These are phyloP conservation scores for Scaptomyza hsui DNA, from an alignment of 1,140 invertebrate species.

Conservation along the genomic window DNA sequence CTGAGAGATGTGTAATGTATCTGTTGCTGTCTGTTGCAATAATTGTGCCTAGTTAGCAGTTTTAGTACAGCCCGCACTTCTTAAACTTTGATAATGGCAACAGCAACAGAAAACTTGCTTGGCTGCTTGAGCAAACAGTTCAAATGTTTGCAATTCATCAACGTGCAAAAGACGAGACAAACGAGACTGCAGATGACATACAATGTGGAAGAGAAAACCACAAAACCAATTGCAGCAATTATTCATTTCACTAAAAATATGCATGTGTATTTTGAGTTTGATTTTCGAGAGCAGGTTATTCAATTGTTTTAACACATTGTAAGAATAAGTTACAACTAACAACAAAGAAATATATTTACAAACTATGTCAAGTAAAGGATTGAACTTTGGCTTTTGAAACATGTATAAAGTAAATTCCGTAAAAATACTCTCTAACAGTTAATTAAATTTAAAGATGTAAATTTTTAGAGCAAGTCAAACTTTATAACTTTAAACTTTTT, in stretches of 20 bases:
- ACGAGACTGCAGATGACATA: slow-evolving; percentile 17
- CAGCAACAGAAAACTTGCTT: slow-evolving; percentile 6
- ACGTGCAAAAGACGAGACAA: neutral
- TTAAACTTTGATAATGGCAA: slow-evolving; percentile 7
- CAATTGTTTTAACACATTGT: too few species aligned
- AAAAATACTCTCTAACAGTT: too few species aligned
- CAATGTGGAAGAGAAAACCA: slow-evolving; percentile 6
- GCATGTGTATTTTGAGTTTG: too few species aligned
- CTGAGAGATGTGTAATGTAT: neutral
- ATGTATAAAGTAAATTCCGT: too few species aligned
- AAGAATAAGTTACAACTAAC: too few species aligned
- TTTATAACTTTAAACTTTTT: too few species aligned
- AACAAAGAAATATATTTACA: too few species aligned
- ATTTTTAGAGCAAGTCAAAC: too few species aligned
- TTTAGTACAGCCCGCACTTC: slow-evolving; percentile 18
- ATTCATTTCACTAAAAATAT: slow-evolving; percentile 39
- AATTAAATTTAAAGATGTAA: too few species aligned
- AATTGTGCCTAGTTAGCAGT: slow-evolving; percentile 33
- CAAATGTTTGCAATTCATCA: slow-evolving; percentile 53
- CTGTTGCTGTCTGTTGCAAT: neutral
- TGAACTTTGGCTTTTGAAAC: too few species aligned
- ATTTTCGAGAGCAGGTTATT: too few species aligned
- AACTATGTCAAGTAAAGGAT: too few species aligned
- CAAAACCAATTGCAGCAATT: slow-evolving; percentile 58
- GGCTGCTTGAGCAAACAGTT: slow-evolving; percentile 18